phyloP scores from a whole-genome alignment of 2,113 vertebrate genomes.

The Cervus canadensis region DNA sequence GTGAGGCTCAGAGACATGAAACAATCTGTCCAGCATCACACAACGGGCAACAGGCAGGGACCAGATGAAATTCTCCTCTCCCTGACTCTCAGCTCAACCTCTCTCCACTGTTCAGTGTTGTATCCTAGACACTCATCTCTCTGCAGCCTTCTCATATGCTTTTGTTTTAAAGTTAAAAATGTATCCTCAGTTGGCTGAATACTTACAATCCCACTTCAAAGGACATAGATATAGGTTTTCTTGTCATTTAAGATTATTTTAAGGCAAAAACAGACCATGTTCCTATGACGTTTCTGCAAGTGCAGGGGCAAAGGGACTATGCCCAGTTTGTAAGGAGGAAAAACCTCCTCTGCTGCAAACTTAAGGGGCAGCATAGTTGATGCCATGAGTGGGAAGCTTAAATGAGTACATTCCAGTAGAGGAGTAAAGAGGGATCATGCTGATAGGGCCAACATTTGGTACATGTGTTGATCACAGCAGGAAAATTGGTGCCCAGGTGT shows the following conservation, averaged over 20 bases:
- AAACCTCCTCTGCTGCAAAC: not conserved
- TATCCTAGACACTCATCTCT: not conserved
- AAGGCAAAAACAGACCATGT: not conserved
- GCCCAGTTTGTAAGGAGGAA: not conserved
- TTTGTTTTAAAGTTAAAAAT: constrained; percentile 6
- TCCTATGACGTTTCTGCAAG: not conserved
- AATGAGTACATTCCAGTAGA: not conserved
- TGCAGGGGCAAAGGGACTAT: not conserved
- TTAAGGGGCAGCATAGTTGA: not conserved
- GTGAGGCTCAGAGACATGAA: not conserved
- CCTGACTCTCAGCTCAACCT: not conserved
- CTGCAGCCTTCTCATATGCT: not conserved
- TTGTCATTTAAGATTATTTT: not conserved
- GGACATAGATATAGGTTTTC: not conserved
- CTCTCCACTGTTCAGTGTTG: not conserved
- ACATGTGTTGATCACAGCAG: not conserved
- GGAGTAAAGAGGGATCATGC: not conserved
- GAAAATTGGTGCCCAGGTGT: not conserved
- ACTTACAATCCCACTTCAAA: not conserved
- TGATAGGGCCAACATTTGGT: not conserved
- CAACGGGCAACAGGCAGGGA: not conserved
- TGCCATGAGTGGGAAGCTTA: not conserved
- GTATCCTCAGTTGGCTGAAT: not conserved
- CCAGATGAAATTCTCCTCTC: not conserved
- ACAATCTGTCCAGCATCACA: not conserved